Conservation (phyloP, 2,113 vertebrate species). For the Sturnira hondurensis region DNA sequence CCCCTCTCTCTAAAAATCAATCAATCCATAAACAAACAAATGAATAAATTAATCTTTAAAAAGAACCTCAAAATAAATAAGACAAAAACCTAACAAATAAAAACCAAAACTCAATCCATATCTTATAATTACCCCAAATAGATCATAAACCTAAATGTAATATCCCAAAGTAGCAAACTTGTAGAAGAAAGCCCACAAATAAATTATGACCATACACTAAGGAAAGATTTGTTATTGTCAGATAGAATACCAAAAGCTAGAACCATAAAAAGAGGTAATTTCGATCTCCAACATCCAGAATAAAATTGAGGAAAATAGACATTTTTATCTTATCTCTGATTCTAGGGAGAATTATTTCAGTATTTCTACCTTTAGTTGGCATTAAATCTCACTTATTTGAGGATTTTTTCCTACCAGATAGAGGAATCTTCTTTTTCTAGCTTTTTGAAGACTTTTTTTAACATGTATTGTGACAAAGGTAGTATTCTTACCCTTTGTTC, state of each 20-base stretch:
- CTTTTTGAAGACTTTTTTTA: background rate
- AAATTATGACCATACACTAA: background rate
- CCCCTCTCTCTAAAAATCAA: too few species aligned
- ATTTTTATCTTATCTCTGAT: background rate
- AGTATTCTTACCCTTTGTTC: background rate
- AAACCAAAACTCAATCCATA: background rate
- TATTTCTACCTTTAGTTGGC: background rate
- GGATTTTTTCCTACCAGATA: background rate
- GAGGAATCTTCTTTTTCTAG: background rate
- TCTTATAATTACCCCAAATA: background rate
- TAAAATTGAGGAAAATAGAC: background rate
- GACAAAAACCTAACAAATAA: background rate
- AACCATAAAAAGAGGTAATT: background rate
- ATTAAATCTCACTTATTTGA: background rate
- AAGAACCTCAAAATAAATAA: background rate
- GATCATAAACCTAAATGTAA: background rate
- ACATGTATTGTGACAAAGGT: background rate
- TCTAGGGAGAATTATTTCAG: background rate
- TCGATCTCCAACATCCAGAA: background rate
- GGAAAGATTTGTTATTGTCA: background rate
- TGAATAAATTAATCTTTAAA: too few species aligned
- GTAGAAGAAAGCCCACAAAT: background rate
- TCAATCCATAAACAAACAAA: too few species aligned
- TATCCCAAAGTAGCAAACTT: background rate
- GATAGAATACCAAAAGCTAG: background rate